Evolutionary conservation across 2,888 invertebrate species (phyloP), one percentile per base, ranked within the genome.

Genomic region (Rhogogaster chlorosoma): DNA sequence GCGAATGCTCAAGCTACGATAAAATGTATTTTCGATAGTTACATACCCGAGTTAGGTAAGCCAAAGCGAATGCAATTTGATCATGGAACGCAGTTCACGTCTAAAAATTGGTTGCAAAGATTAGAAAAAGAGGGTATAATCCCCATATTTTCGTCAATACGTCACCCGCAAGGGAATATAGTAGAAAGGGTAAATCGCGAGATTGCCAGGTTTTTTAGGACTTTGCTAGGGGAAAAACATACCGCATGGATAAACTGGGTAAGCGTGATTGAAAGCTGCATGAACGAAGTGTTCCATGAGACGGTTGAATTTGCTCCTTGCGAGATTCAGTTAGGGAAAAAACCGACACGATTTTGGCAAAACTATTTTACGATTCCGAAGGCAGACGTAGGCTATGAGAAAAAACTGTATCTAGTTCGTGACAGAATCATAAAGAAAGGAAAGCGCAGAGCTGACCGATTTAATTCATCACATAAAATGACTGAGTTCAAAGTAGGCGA

Each of bases 41-140:
- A 83, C 18, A 83, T 83, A 0, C 83, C 83, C 7, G 70, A 71
- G 45, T 71, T 32, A 2, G 83, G 71, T 2, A 83, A 36, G n/a
- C 49, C 83, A 2, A 22, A n/a, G 0, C 6, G 32, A 29, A 42
- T 83, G 6, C 71, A 67, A 9, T 71, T n/a, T 12, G 71, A 83
- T 1, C 83, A 83, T 7, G 83, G 71, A 1, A 83, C 83, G 0
- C 83, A 83, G 49, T 83, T 71, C n/a, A 83, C 83, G 2, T 83
- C 49, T 0, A 5, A 38, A n/a, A 22, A 26, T 10, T 84, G 29
- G 83, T 2, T 38, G 0, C 18, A 83, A 1, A 49, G 26, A 32
- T 15, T 83, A 10, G 26, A 42, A 70, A 29, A 67, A 29, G 83
- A 83, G 26, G 45, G 45, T 0, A 70, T 71, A 2, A 22, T 18